These are phyloP conservation scores for Anhinga anhinga DNA, from an alignment of 2,113 vertebrate species.

Conservation along the genomic window DNA sequence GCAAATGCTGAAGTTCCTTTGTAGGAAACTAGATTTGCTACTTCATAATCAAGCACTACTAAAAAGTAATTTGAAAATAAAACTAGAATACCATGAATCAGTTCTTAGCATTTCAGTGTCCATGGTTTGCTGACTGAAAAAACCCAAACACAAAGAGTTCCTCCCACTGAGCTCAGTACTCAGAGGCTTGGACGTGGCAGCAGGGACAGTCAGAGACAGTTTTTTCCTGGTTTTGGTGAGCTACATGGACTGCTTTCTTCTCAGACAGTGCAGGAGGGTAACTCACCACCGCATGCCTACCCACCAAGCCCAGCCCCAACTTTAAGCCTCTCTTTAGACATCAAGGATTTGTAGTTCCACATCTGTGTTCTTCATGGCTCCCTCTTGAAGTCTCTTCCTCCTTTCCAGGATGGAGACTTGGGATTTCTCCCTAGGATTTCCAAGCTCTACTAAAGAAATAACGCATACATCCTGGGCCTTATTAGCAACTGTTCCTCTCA, in stretches of 20 bases:
- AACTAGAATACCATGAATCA: background rate
- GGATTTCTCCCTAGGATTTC: background rate
- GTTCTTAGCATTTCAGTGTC: background rate
- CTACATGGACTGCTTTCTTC: background rate
- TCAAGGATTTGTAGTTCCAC: background rate
- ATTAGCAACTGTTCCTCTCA: background rate
- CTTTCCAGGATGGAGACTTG: background rate
- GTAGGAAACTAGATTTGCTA: slow-evolving; percentile 21
- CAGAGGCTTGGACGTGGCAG: background rate
- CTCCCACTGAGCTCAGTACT: background rate
- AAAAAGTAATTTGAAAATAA: slow-evolving; percentile 5
- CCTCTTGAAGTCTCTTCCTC: background rate
- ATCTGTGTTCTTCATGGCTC: background rate
- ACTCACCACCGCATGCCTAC: background rate
- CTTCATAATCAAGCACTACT: background rate
- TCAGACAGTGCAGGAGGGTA: background rate
- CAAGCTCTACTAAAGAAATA: background rate
- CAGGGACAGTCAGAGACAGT: background rate
- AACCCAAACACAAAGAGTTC: background rate
- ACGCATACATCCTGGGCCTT: background rate
- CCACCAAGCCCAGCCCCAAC: background rate
- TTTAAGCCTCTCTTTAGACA: background rate
- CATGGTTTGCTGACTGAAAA: background rate
- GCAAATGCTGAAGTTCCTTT: background rate
- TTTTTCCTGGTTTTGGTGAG: background rate